These are phyloP conservation scores for Pseudois nayaur DNA, from an alignment of 2,113 vertebrate species.

Conservation along the genomic window DNA sequence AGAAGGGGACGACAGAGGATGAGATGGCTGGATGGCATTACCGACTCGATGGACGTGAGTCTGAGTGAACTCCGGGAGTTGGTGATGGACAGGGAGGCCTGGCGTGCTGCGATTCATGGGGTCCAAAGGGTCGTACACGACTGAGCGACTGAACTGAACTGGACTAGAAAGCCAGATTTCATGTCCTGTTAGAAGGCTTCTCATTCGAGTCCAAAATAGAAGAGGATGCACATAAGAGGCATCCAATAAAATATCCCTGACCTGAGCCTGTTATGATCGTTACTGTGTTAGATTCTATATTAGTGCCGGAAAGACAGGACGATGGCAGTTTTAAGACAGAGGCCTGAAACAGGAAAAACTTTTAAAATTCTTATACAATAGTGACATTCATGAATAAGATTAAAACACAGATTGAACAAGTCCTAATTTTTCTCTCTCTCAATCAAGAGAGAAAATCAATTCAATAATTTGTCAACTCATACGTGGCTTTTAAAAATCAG, in stretches of 20 bases:
- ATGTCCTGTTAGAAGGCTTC: neutral
- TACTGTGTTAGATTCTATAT: neutral
- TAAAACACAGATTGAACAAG: neutral
- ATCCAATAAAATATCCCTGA: neutral
- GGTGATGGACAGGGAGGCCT: too few species aligned
- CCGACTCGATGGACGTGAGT: rapidly evolving
- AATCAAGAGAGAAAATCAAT: neutral
- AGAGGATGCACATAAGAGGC: neutral
- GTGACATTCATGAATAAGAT: neutral
- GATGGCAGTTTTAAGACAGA: neutral
- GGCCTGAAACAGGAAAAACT: neutral
- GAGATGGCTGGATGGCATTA: too few species aligned
- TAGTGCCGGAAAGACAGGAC: neutral
- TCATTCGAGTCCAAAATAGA: neutral
- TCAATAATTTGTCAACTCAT: neutral
- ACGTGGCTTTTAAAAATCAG: neutral
- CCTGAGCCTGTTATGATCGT: neutral
- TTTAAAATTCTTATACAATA: neutral
- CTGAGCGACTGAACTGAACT: too few species aligned
- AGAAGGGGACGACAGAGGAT: too few species aligned
- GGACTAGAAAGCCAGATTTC: neutral
- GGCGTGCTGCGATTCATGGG: too few species aligned
- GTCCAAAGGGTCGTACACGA: rapidly evolving
- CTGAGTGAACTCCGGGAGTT: too few species aligned
- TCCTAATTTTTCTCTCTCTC: neutral